Evolutionary conservation across 2,888 invertebrate species (phyloP).

Genomic region (Nephrotoma guestfalica): DNA sequence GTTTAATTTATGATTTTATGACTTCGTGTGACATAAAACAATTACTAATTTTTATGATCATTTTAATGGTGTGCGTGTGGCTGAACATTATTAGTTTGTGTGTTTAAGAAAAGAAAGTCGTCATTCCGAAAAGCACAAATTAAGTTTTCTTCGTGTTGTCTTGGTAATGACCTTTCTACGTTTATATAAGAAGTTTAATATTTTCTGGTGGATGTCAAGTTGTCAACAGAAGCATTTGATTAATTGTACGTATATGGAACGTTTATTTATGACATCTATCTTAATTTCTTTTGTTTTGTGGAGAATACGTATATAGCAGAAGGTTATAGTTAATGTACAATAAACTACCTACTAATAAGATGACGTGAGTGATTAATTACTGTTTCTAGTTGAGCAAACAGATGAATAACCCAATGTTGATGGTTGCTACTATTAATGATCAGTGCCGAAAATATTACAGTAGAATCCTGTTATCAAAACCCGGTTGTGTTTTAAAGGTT

Average conservation of each 20-base stretch:
- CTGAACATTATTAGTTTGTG: neutral
- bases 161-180: neutral
- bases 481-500: no score
- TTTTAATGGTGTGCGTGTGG: neutral
- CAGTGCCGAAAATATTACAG: no score
- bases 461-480: no score
- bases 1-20: neutral
- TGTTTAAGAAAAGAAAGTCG: neutral
- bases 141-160: neutral
- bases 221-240: neutral
- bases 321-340: neutral
- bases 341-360: no score
- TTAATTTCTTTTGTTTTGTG: neutral
- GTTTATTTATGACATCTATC: neutral
- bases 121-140: neutral
- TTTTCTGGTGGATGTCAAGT: neutral
- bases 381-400: no score
- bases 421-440: no score
- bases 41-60: neutral
- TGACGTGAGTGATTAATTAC: no score
- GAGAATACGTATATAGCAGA: neutral
- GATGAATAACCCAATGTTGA: no score
- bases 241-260: neutral
- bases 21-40: neutral
- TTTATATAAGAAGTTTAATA: neutral